phyloP scores from a whole-genome alignment of 2,797 vertebrate species.

The Aldrovandia affinis region DNA sequence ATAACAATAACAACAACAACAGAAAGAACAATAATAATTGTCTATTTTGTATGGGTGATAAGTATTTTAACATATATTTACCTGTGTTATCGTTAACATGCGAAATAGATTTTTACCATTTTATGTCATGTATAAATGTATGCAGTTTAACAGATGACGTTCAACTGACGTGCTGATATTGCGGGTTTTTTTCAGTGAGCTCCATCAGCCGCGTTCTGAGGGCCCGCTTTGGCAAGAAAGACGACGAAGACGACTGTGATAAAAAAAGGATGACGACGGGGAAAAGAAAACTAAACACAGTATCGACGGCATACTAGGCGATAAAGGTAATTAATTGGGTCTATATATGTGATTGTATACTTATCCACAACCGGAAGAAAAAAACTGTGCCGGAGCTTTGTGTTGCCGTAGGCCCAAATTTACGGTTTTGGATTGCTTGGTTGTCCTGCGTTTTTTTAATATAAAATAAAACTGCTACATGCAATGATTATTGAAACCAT shows the following conservation, averaged over 20 bases:
- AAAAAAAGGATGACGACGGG: conserved; percentile 91
- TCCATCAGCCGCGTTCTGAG: conserved; percentile 96
- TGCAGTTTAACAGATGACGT: not conserved
- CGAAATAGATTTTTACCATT: not conserved
- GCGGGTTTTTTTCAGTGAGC: conserved; percentile 81
- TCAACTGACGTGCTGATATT: conserved; percentile 21
- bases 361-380: not conserved
- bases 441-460: not conserved
- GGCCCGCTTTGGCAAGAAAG: conserved; percentile 94
- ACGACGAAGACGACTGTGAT: conserved; percentile 88
- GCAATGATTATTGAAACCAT: too few species aligned
- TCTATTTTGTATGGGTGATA: not conserved
- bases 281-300: conserved; percentile 96
- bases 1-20: not conserved
- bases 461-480: not conserved
- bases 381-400: not conserved
- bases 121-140: not conserved
- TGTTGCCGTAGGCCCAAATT: not conserved
- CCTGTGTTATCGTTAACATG: not conserved
- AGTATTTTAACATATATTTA: not conserved
- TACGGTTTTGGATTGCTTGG: not conserved
- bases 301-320: conserved; percentile 93
- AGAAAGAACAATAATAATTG: not conserved
- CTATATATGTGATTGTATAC: conserved; percentile 20
- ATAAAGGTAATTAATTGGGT: conserved; percentile 84